phyloP scores from a whole-genome alignment of 1,140 invertebrate genomes.

The Doryteuthis pealeii region DNA sequence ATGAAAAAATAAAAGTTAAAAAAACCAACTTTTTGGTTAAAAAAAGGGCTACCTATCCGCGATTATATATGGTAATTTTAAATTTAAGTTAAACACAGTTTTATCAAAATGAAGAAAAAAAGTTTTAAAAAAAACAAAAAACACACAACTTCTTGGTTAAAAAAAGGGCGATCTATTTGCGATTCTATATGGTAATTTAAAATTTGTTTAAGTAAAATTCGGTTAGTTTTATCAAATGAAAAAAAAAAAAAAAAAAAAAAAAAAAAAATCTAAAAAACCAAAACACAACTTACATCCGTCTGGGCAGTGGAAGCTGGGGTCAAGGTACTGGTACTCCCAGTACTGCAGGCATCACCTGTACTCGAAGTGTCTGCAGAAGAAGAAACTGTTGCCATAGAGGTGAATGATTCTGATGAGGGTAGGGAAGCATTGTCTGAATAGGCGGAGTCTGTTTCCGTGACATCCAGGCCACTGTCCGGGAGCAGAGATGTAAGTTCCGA shows the following conservation, averaged over 20 bases:
- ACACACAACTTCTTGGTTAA: no score
- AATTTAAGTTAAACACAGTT: no score
- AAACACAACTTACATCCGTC: conserved; percentile 43
- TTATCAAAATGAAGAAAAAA: no score
- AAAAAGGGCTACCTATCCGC: no score
- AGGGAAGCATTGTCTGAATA: conserved; percentile 95
- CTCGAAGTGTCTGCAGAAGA: conserved; percentile 48
- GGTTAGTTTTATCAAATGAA: no score
- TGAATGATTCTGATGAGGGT: conserved; percentile 85
- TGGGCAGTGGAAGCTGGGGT: conserved; percentile 32
- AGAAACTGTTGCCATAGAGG: conserved; percentile 65
- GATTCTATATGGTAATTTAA: no score
- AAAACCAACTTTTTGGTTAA: no score
- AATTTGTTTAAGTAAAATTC: no score
- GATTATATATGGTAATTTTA: no score
- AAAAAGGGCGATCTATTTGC: no score
- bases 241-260: background rate
- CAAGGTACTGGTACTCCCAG: conserved; percentile 37
- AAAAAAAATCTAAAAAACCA: background rate
- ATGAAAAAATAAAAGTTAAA: no score
- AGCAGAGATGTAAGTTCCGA: conserved; percentile 4
- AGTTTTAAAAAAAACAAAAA: no score
- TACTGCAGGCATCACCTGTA: conserved; percentile 44
- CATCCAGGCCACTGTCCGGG: conserved; percentile 71
- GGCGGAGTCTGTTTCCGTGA: conserved; percentile 81